A percentile compares a stretch with the other conserved stretches of the same genome.
phyloP scores from a whole-genome alignment of 64 coral and sea anemone species.

The Stichodactyla mertensii region DNA sequence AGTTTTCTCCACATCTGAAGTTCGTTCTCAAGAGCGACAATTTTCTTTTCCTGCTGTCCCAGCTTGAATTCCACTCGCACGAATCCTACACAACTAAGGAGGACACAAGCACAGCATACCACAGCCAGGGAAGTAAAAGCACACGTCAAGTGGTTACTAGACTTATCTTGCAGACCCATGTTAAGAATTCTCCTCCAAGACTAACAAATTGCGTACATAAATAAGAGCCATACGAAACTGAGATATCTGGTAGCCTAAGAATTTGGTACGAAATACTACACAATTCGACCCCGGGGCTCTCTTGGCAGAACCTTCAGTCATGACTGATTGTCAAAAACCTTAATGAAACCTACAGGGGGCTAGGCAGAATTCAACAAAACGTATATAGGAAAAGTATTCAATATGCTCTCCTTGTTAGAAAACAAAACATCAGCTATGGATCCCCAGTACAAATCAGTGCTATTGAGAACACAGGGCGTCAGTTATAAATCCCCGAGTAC shows the following conservation, averaged over 20 bases:
- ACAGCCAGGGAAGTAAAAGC: constrained; percentile 1
- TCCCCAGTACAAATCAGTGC: too few species aligned
- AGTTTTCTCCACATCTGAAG: constrained; percentile 13
- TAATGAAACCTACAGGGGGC: background rate
- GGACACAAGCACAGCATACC: constrained; percentile 9
- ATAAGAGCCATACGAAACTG: background rate
- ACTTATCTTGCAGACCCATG: background rate
- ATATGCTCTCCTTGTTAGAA: too few species aligned
- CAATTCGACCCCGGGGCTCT: constrained; percentile 9
- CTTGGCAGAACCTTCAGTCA: background rate
- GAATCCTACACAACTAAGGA: constrained; percentile 12
- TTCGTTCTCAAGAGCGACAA: constrained; percentile 7
- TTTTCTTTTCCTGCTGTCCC: background rate
- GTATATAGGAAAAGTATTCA: background rate
- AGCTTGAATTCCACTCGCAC: constrained; percentile 40
- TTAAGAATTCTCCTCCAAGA: background rate
- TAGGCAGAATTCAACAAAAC: background rate
- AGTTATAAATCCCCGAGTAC: too few species aligned
- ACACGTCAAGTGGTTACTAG: background rate
- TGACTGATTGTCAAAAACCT: constrained; percentile 2
- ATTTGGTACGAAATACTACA: background rate
- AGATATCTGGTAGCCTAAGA: background rate
- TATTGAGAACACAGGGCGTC: too few species aligned
- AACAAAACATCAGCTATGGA: too few species aligned
- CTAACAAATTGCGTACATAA: background rate